Evolutionary conservation across 2,797 vertebrate species (phyloP), one percentile per base, ranked within the genome.

Genomic region (Myripristis jacobus): DNA sequence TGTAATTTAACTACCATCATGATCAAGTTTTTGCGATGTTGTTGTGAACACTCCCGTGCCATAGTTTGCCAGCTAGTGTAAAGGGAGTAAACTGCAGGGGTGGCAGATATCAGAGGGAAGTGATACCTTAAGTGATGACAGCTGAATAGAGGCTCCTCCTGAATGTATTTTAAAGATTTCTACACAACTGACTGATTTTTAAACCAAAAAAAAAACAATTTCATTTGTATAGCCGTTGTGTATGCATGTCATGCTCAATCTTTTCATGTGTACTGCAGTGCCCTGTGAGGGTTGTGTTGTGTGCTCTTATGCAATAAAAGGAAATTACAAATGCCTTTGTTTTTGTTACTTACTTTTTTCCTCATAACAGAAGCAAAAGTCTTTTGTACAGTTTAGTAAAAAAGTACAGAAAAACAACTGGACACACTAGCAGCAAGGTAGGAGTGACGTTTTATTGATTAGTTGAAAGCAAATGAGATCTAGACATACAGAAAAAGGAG

Each of bases 391-490:
- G 5, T 10, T 10, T 4, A n/a, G 27, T 16, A 34, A 6, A 15
- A 19, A 36, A 57, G 21, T 10, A 62, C 25, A n/a, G 0, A 16
- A 47, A 21, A 50, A 15, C 9, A 21, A 15, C 15, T 29, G 9
- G 11, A 82, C 36, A 72, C 69, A 31, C 2, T 3, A 57, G 47
- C 52, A 59, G 56, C 76, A 79, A 88, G 80, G 62, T 80, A 79
- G 59, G 83, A 76, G 89, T 80, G 86, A 85, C 78, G 81, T 80
- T 93, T 93, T 93, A 94, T 92, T 93, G 76, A 89, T 84, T 81
- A 87, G 77, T 83, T 87, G 71, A 90, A 91, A 87, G 84, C 79
- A 91, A 92, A 89, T 68, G 71, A 88, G 54, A 69, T 91, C 53
- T 75, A 75, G 83, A 93, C 89, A 83, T 91, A 91, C 84, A 92